Conservation (phyloP, 2,113 vertebrate genomes). For the Nycticebus coucang region DNA sequence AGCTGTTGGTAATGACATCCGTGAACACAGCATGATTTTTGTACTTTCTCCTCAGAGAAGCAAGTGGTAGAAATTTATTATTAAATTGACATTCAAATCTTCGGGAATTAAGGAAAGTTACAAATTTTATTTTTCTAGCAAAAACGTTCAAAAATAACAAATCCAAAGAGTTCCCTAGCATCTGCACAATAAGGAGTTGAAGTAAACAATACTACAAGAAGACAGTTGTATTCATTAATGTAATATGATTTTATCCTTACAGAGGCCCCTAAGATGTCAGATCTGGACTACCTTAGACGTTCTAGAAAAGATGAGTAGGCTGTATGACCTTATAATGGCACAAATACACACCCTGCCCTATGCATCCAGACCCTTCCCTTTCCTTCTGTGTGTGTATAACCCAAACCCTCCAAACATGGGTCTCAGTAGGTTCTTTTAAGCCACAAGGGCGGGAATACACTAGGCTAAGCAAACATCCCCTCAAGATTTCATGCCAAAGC, state of each 20-base stretch:
- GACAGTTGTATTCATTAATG: not conserved
- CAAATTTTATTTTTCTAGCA: slow-evolving; percentile 34
- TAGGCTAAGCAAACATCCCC: slow-evolving; percentile 6
- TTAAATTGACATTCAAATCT: not conserved
- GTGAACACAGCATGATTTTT: not conserved
- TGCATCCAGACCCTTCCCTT: not conserved
- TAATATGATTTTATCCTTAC: slow-evolving; percentile 21
- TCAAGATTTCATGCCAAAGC: not conserved
- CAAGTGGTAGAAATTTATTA: slow-evolving; percentile 7
- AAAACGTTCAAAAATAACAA: slow-evolving; percentile 30
- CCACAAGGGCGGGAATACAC: not conserved
- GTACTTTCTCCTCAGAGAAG: slow-evolving; percentile 18
- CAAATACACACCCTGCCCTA: not conserved
- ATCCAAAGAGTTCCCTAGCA: not conserved
- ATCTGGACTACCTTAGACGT: not conserved
- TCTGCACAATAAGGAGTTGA: not conserved
- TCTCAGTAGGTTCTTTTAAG: not conserved
- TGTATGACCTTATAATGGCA: not conserved
- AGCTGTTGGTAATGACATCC: slow-evolving; percentile 9
- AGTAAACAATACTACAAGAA: not conserved
- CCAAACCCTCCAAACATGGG: not conserved
- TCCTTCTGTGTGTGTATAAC: not conserved
- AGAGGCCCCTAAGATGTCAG: not conserved
- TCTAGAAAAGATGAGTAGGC: not conserved
- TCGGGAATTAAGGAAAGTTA: not conserved